A percentile compares a stretch with the other conserved stretches of the same genome.
Conservation (phyloP, 2,113 vertebrate species). For the Hystrix brachyura region DNA sequence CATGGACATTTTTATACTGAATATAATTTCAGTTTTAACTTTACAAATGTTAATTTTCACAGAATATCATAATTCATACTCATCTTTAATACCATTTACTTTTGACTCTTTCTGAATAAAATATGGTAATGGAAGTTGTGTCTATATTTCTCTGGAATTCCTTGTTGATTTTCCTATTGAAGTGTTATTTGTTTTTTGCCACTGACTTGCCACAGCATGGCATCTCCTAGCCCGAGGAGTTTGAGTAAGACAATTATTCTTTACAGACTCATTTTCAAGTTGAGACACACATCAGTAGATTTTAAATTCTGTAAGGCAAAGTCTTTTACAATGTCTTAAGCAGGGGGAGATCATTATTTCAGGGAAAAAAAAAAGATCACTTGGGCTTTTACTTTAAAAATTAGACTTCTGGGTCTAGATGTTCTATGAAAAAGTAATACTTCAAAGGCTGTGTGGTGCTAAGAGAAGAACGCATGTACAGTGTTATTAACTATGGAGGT, state of each 20-base stretch:
- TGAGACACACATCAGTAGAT: constrained; percentile 18
- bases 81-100: not conserved
- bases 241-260: constrained; percentile 53
- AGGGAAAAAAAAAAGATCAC: not conserved
- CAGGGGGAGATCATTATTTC: not conserved
- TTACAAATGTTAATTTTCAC: not conserved
- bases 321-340: constrained; percentile 20
- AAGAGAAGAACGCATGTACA: not conserved
- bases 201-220: constrained; percentile 54
- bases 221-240: constrained; percentile 52
- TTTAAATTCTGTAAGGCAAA: constrained; percentile 43
- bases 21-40: constrained; percentile 10
- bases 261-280: constrained; percentile 57
- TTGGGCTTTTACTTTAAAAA: constrained; percentile 48
- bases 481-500: not conserved
- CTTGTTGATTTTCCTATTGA: constrained; percentile 35
- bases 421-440: not conserved
- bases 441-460: not conserved
- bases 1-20: not conserved
- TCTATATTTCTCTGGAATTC: constrained; percentile 2
- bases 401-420: constrained; percentile 15
- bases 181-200: constrained; percentile 35
- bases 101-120: not conserved
- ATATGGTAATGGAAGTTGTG: not conserved
- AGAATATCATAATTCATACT: not conserved